Evolutionary conservation across 2,113 vertebrate genomes (phyloP).

Genomic region (Trematocara zebra): DNA sequence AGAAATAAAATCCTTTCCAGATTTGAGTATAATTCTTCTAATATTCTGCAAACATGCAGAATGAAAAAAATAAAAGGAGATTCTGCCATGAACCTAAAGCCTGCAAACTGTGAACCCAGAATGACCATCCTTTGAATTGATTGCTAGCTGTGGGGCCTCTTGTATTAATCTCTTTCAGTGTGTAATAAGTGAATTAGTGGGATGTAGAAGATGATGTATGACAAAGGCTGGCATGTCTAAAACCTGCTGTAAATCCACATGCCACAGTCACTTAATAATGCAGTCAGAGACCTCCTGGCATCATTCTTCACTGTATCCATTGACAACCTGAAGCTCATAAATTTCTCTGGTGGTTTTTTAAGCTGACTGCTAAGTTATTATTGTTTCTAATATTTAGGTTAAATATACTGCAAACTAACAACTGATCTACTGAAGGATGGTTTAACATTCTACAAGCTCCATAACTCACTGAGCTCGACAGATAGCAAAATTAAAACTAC

Average conservation of each 20-base stretch:
- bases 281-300: conserved; percentile 30
- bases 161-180: conserved; percentile 45
- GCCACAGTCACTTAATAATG: conserved; percentile 54
- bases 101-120: neutral
- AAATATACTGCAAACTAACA: neutral
- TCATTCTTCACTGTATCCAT: conserved; percentile 29
- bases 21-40: neutral
- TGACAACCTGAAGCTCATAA: conserved; percentile 25
- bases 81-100: neutral
- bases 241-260: conserved; percentile 60
- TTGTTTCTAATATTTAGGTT: neutral
- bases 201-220: conserved; percentile 58
- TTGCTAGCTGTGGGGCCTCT: conserved; percentile 1
- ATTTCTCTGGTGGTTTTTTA: conserved; percentile 4
- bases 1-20: neutral
- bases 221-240: conserved; percentile 40
- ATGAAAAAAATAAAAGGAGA: neutral
- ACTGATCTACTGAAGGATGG: neutral
- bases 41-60: neutral
- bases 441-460: neutral
- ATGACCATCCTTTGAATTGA: conserved; percentile 22
- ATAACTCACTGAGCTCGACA: neutral
- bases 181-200: conserved; percentile 65
- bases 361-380: conserved; percentile 19
- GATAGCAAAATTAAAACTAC: neutral